Base-by-base conservation (phyloP, 2,113 vertebrate species). In the Pseudorhombus dupliciocellatus region DNA sequence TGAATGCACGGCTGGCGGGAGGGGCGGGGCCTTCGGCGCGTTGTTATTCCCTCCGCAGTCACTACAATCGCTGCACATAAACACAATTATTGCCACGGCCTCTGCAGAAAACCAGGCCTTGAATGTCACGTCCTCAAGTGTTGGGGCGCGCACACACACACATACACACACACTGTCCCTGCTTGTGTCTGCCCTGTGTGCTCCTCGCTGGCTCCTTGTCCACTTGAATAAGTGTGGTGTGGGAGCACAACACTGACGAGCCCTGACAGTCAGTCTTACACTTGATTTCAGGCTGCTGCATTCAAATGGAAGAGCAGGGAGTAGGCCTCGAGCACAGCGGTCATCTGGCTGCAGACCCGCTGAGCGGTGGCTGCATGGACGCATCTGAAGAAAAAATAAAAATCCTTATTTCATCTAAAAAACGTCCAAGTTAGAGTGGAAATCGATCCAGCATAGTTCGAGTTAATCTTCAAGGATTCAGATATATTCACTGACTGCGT, bases 191-290 rank as follows among this genome's bases (percentile, higher is more conserved):
- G 67, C 70, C 55, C 58, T 68, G 63, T 75, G 79, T 55, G 70
- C 78, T 77, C 75, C 74, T 75, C 34, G 58, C 80, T 83, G 84
- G 55, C 79, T 89, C 63, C 80, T 80, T 89, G 88, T 92, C 85
- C 65, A 79, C 68, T 87, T 63, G 67, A 88, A 88, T 90, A 75
- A 83, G 64, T 15, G 65, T n/a, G 54, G 25, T 55, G 56, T 68
- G 53, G 70, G 76, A 79, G 70, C 62, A 77, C 66, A 74, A 87
- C 79, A 31, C 87, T 88, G 87, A 91, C 83, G 67, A 68, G 79
- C 50, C 60, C 70, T 90, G 90, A 89, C 87, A 90, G 84, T 79
- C 87, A 90, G 84, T 79, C 80, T 86, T 90, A 85, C 87, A 88
- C 88, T 88, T 84, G 69, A 90, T 80, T 86, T 89, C 84, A 83